Base-by-base conservation (phyloP, 2,797 vertebrate species). In the Megalops cyprinoides region DNA sequence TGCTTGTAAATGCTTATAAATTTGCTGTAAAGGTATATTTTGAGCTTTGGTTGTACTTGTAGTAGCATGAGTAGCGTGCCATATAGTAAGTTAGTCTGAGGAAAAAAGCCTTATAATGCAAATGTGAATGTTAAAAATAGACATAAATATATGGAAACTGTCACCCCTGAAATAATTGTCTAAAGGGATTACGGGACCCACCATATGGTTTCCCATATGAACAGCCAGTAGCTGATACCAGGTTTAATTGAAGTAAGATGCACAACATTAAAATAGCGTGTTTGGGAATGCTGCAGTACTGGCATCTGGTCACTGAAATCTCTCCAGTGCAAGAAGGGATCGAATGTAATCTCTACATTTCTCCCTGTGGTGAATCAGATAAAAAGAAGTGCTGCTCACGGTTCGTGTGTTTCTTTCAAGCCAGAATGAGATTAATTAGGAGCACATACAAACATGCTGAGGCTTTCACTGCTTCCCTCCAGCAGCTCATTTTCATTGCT, bases 51-150 rank as follows among this genome's bases (percentile, higher is more conserved):
- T 60, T 65, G 60, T 65, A 10, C 2, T 34, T 37, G 31, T 65
- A 65, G 34, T 65, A 37, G 60, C n/a, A n/a, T 65, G 60, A 65
- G 37, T 65, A 65, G 31, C n/a, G n/a, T n/a, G n/a, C n/a, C n/a
- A n/a, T n/a, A n/a, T n/a, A n/a, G n/a, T n/a, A n/a, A n/a, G n/a
- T n/a, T n/a, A n/a, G n/a, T n/a, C n/a, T n/a, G n/a, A n/a, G n/a
- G n/a, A n/a, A n/a, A n/a, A 20, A 12, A 62, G 31, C 34, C 10
- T 62, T 3, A 14, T 62, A 14, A 62, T 62, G 25, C 58, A 62
- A 58, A 62, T 12, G 14, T 12, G 25, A 62, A 62, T 25, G 28
- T 1, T n/a, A n/a, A n/a, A 58, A 14, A 62, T 62, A 12, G 28
- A 12, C 28, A 34, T 31, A 31, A 14, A 62, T 62, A 31, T 28